Evolutionary conservation across 1,140 invertebrate genomes (phyloP), one percentile per base, ranked within the genome.

Genomic region (Rhagoletis pomonella): DNA sequence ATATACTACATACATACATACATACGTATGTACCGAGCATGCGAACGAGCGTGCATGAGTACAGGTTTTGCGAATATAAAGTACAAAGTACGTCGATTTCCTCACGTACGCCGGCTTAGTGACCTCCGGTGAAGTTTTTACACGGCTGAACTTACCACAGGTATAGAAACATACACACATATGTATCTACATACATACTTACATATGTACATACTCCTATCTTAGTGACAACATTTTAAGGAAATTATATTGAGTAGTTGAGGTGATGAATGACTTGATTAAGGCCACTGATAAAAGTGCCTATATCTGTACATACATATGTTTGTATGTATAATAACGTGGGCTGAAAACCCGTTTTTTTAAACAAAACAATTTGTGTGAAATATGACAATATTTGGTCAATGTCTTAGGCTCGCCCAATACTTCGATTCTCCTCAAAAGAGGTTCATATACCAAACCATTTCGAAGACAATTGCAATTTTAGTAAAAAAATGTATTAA

Each of bases 51-150:
- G 50, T 7, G 64, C 4, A 42, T 42, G 19, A 67, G 6, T 29
- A 29, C 2, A 47, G 10, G 12, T 73, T 17, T 39, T 39, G 42
- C 17, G 12, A 17, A 42, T 73, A 73, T 10, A 73, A 47, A 17
- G 67, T 73, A 73, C 42, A 73, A 47, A 73, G 67, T 73, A 47
- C 67, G 67, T 73, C 39, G 67, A 7, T 73, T 73, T 73, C 17
- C 42, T 73, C 67, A 73, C 67, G 67, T 73, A 73, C 67, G 42
- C 67, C 42, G 67, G 67, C 67, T 47, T 6, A 44, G 12, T 44
- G 67, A 73, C 67, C 67, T 47, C 67, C 67, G 44, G 12, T 73
- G 67, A 44, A 73, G 67, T 73, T 73, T 29, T 73, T 17, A 73
- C 67, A 29, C 29, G 44, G 4, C 44, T 47, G 42, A 86, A 86